Evolutionary conservation across 2,797 vertebrate species (phyloP).

Genomic region (Acanthurus lineatus): DNA sequence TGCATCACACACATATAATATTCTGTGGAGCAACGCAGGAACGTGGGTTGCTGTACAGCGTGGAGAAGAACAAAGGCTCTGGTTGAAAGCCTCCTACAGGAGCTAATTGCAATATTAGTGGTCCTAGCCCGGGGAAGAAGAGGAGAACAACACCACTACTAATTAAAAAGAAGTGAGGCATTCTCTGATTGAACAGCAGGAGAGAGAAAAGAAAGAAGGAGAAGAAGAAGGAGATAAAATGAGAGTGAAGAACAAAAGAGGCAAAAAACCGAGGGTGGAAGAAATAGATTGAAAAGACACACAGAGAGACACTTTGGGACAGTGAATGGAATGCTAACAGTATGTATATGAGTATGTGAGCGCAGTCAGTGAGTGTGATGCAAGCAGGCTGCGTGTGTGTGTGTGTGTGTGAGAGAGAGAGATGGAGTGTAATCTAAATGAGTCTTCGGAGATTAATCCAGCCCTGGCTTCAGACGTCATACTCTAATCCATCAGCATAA

Average conservation of each 20-base stretch:
- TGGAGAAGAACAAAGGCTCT: constrained; percentile 66
- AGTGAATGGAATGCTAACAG: constrained; percentile 28
- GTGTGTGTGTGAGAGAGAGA: constrained; percentile 11
- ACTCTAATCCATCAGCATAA: constrained; percentile 71
- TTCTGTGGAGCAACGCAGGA: constrained; percentile 61
- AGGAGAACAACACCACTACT: constrained; percentile 63
- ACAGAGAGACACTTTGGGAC: constrained; percentile 19
- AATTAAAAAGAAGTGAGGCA: constrained; percentile 69
- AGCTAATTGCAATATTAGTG: constrained; percentile 80
- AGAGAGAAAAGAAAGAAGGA: neutral
- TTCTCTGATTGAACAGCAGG: constrained; percentile 46
- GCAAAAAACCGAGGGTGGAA: constrained; percentile 8
- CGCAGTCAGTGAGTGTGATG: constrained; percentile 4
- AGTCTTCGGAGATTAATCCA: constrained; percentile 78
- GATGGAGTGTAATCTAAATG: constrained; percentile 67
- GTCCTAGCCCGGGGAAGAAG: constrained; percentile 59
- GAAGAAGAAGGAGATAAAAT: constrained; percentile 27
- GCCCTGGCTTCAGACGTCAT: constrained; percentile 73
- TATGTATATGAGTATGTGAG: constrained; percentile 19
- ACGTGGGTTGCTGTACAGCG: constrained; percentile 48
- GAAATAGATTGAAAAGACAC: constrained; percentile 13
- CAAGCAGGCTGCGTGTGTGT: neutral
- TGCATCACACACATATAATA: constrained; percentile 64
- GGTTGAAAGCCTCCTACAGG: constrained; percentile 68
- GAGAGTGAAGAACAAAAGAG: constrained; percentile 36